These are phyloP conservation scores for Leptinotarsa peninsularis DNA, from an alignment of 2,888 invertebrate genomes.

Conservation along the genomic window DNA sequence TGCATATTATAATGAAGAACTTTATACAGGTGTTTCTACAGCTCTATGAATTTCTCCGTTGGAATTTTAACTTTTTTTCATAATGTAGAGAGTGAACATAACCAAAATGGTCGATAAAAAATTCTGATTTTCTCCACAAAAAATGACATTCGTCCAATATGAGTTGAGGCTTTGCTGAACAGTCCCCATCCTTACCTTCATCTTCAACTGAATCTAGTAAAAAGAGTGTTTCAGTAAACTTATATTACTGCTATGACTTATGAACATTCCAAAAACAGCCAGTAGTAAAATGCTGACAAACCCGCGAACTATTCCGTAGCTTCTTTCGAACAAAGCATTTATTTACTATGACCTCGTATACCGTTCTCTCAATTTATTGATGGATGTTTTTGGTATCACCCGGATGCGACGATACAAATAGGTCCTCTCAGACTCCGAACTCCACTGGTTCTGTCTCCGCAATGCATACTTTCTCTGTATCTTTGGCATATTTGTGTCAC, in stretches of 20 bases:
- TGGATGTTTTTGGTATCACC: slow-evolving; percentile 16
- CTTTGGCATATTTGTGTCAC: slow-evolving; percentile 43
- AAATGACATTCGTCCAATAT: too few relatives aligned
- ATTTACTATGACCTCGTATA: slow-evolving; percentile 12
- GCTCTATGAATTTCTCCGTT: too few relatives aligned
- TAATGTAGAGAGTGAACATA: too few relatives aligned
- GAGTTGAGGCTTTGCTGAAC: too few relatives aligned
- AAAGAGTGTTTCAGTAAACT: not conserved
- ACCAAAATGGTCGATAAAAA: too few relatives aligned
- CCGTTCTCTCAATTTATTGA: slow-evolving; percentile 9
- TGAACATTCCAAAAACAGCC: not conserved
- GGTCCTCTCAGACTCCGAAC: slow-evolving; percentile 1
- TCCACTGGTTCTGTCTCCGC: slow-evolving; percentile 1
- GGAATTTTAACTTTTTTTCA: too few relatives aligned
- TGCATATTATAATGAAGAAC: too few relatives aligned
- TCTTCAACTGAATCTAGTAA: not conserved
- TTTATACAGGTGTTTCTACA: too few relatives aligned
- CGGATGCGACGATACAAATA: slow-evolving; percentile 6
- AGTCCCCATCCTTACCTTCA: not conserved
- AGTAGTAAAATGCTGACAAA: not conserved
- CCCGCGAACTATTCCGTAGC: not conserved
- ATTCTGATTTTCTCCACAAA: too few relatives aligned
- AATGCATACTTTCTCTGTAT: slow-evolving; percentile 39
- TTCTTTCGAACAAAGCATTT: not conserved
- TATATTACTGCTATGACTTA: not conserved